Conservation (phyloP, 2,888 invertebrate species). For the Boloria selene region DNA sequence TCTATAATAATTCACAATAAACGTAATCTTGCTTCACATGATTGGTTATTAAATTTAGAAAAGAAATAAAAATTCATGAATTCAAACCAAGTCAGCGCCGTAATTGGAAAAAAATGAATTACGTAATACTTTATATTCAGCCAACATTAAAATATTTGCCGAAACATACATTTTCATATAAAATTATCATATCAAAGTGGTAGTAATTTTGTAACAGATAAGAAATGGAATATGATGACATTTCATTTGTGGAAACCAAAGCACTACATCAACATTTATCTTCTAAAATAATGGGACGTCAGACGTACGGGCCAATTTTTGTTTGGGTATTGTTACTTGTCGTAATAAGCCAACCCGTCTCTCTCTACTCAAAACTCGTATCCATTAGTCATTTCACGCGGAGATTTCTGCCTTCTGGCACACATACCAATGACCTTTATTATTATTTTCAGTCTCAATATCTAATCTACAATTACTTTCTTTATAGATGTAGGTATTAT, state of each 20-base stretch:
- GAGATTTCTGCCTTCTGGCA: constrained; percentile 60
- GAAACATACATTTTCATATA: constrained; percentile 24
- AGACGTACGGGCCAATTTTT: constrained; percentile 60
- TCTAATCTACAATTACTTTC: too few relatives aligned
- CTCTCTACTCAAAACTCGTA: constrained; percentile 51
- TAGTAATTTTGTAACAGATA: constrained; percentile 36
- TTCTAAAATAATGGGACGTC: constrained; percentile 76
- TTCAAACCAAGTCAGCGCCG: not conserved
- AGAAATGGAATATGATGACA: constrained; percentile 38
- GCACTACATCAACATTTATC: constrained; percentile 64
- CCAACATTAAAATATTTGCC: constrained; percentile 22
- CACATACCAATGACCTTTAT: constrained; percentile 41
- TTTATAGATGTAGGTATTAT: too few relatives aligned
- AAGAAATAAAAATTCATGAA: constrained; percentile 17
- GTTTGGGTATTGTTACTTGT: constrained; percentile 63
- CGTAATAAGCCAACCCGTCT: constrained; percentile 76
- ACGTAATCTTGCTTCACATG: constrained; percentile 11
- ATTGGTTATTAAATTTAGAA: constrained; percentile 15
- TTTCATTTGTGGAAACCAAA: constrained; percentile 37
- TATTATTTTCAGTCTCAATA: constrained; percentile 2
- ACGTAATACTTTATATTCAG: constrained; percentile 14
- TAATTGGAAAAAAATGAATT: constrained; percentile 4
- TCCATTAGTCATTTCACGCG: constrained; percentile 65
- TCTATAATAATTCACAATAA: constrained; percentile 11
- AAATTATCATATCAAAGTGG: constrained; percentile 36